Conservation (phyloP, 92 coral and sea anemone genomes). For the Phenganax marumi region DNA sequence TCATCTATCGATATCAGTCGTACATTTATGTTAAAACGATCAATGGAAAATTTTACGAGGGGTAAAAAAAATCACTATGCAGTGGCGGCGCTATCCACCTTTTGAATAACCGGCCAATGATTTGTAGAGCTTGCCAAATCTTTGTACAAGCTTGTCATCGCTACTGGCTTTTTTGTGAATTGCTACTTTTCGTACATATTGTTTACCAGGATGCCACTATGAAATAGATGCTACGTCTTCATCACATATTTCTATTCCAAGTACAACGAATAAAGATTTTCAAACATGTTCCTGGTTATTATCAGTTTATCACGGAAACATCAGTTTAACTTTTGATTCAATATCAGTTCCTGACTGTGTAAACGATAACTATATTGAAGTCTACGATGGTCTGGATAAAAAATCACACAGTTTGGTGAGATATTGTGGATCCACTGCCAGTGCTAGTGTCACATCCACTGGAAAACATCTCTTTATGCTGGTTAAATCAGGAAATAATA, state of each 20-base stretch:
- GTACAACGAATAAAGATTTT: slow-evolving; percentile 14
- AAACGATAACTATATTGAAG: slow-evolving; percentile 1
- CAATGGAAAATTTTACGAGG: no score
- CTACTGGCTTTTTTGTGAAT: background rate
- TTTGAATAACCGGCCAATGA: no score
- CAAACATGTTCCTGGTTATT: slow-evolving; percentile 56
- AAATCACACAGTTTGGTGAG: background rate
- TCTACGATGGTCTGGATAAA: slow-evolving; percentile 21
- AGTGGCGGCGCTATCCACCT: no score
- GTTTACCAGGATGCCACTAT: slow-evolving; percentile 1
- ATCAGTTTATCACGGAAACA: slow-evolving; percentile 11
- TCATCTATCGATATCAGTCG: no score
- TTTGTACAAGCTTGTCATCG: background rate
- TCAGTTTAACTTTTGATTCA: background rate
- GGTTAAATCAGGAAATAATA: slow-evolving; percentile 32
- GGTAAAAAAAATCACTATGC: no score
- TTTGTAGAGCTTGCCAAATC: background rate
- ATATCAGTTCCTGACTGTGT: slow-evolving; percentile 12
- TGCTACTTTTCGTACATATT: no score
- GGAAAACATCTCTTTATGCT: slow-evolving; percentile 12
- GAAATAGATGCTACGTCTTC: slow-evolving; percentile 1
- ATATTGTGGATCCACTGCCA: slow-evolving; percentile 1
- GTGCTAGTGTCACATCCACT: slow-evolving; percentile 5
- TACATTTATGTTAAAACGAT: no score
- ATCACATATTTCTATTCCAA: background rate